Percentiles rank a stretch among this genome's conserved stretches.
Conservation (phyloP, 1,140 invertebrate species). For the Drosophila rhopaloa region DNA sequence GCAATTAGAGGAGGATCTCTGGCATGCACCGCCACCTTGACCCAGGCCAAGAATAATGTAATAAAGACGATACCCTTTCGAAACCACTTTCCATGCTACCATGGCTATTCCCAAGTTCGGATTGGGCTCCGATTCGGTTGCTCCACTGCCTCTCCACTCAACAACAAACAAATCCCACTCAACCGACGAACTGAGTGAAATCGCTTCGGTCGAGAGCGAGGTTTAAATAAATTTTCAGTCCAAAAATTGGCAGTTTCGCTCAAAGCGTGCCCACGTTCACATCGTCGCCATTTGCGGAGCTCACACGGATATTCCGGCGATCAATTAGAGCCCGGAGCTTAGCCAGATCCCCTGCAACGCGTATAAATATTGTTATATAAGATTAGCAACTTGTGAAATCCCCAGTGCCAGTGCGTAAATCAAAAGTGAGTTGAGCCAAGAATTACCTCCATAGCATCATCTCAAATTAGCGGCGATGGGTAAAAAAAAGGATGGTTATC, state of each 20-base stretch:
- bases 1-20: slow-evolving; percentile 18
- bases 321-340: slow-evolving; percentile 39
- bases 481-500: slow-evolving; percentile 8
- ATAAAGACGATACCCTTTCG: slow-evolving; percentile 20
- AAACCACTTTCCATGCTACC: slow-evolving; percentile 27
- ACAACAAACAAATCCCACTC: slow-evolving; percentile 25
- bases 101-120: slow-evolving; percentile 17
- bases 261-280: slow-evolving; percentile 77
- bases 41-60: slow-evolving; percentile 37
- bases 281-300: slow-evolving; percentile 60
- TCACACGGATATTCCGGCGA: slow-evolving; percentile 50
- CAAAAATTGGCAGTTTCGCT: slow-evolving; percentile 76
- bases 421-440: slow-evolving; percentile 50
- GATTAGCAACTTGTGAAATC: slow-evolving; percentile 51
- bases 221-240: slow-evolving; percentile 83
- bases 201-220: slow-evolving; percentile 45
- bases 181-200: slow-evolving; percentile 47
- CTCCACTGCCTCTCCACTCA: slow-evolving; percentile 21
- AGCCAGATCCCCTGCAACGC: slow-evolving; percentile 10
- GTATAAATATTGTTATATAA: slow-evolving; percentile 52
- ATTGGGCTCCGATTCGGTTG: neutral
- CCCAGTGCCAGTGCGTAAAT: slow-evolving; percentile 38
- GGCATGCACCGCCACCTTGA: slow-evolving; percentile 43
- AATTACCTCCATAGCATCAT: slow-evolving; percentile 10
- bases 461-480: slow-evolving; percentile 18